phyloP scores from a whole-genome alignment of 2,888 invertebrate species.

The Pardosa pseudoannulata region DNA sequence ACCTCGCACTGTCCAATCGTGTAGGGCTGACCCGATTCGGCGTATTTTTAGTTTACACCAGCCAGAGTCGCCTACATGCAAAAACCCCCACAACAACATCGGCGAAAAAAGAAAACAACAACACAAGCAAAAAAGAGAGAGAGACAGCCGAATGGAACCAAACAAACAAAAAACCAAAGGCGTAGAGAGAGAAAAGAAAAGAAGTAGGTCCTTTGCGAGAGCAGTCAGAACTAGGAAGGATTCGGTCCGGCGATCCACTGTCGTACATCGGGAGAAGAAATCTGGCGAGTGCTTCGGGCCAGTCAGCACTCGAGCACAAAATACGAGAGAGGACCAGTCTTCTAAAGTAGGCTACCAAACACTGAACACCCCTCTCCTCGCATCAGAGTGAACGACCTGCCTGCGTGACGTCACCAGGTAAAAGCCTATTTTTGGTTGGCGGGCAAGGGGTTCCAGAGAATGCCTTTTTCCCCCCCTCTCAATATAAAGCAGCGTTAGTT shows the following conservation, averaged over 20 bases:
- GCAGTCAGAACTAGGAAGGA: conserved; percentile 61
- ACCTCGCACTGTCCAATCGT: conserved; percentile 46
- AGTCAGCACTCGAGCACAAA: conserved; percentile 37
- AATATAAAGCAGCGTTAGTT: conserved; percentile 67
- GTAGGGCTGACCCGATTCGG: conserved; percentile 49
- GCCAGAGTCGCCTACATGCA: neutral
- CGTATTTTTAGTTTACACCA: conserved; percentile 62
- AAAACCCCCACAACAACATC: neutral
- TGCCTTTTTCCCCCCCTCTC: conserved; percentile 56
- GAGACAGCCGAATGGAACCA: neutral
- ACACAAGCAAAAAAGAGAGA: neutral
- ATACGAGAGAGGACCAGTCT: conserved; percentile 59
- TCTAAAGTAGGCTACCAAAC: conserved; percentile 67
- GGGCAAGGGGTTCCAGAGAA: conserved; percentile 58
- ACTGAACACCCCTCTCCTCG: conserved; percentile 30
- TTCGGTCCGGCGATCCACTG: conserved; percentile 60
- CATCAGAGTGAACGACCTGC: conserved; percentile 66
- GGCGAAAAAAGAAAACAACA: neutral
- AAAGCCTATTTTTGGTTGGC: conserved; percentile 72
- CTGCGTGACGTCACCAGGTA: conserved; percentile 57
- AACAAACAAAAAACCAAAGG: conserved; percentile 16
- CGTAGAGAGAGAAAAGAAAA: conserved; percentile 18
- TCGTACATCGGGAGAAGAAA: conserved; percentile 37
- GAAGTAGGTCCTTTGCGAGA: conserved; percentile 16
- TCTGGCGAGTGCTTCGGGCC: conserved; percentile 28